Evolutionary conservation across 2,797 vertebrate genomes (phyloP).

Genomic region (Rousettus madagascariensis): DNA sequence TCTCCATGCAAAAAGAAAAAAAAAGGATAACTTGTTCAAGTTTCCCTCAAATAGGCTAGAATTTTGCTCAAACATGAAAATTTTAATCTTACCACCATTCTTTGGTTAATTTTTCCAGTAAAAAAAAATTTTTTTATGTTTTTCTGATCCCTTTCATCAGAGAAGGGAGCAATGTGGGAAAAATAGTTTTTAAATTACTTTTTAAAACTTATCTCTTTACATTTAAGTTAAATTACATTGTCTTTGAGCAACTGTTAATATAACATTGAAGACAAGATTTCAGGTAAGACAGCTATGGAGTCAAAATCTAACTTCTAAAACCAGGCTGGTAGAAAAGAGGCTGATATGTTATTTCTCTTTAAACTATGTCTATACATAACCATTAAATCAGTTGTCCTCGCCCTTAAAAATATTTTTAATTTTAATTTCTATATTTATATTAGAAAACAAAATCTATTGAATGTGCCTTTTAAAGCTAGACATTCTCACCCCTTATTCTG

Average conservation of each 20-base stretch:
- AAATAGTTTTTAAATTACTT: neutral
- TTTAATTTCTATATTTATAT: neutral
- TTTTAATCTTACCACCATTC: neutral
- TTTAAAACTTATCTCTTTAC: neutral
- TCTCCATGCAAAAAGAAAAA: slow-evolving; percentile 34
- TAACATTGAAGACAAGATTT: neutral
- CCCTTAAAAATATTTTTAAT: neutral
- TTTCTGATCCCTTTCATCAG: slow-evolving; percentile 9
- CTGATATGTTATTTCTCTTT: neutral
- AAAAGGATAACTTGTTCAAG: neutral
- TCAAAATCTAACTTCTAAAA: neutral
- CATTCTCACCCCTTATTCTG: neutral
- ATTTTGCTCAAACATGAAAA: neutral
- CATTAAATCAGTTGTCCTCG: neutral
- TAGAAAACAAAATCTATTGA: neutral
- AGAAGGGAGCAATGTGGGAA: neutral
- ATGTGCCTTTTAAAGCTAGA: neutral
- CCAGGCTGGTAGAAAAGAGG: neutral
- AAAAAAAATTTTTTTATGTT: neutral
- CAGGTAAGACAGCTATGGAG: neutral
- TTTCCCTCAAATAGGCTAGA: neutral
- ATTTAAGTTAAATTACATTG: neutral
- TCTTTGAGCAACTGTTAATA: neutral
- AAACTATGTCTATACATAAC: neutral
- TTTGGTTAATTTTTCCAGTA: slow-evolving; percentile 6